phyloP scores from a whole-genome alignment of 1,140 invertebrate genomes.

The Pseudomyrmex gracilis region DNA sequence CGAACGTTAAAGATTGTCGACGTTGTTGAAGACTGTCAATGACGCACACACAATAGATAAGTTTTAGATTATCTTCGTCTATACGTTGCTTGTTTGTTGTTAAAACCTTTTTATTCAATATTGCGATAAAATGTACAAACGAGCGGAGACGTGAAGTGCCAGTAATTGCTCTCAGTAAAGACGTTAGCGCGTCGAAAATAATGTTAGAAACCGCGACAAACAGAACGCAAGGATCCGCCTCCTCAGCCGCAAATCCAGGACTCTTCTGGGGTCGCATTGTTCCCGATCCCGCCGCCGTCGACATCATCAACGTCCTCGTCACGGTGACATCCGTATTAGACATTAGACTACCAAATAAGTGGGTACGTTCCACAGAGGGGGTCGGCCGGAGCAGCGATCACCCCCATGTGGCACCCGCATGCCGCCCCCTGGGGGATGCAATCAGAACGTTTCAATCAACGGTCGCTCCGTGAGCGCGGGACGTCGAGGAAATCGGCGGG shows the following conservation, averaged over 20 bases:
- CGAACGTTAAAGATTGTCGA: background rate
- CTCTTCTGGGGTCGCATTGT: slow-evolving; percentile 56
- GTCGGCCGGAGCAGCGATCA: slow-evolving; percentile 60
- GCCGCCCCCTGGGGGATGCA: slow-evolving; percentile 83
- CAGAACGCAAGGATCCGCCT: slow-evolving; percentile 46
- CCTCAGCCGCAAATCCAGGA: slow-evolving; percentile 20
- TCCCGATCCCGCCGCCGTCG: slow-evolving; percentile 55
- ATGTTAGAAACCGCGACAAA: slow-evolving; percentile 33
- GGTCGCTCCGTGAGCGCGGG: slow-evolving; percentile 77
- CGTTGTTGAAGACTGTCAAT: background rate
- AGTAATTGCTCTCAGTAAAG: slow-evolving; percentile 39
- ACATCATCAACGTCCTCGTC: slow-evolving; percentile 71
- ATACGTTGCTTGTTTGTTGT: background rate
- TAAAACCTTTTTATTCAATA: background rate
- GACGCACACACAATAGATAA: background rate
- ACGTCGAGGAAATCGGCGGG: slow-evolving; percentile 66
- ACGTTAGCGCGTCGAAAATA: slow-evolving; percentile 49
- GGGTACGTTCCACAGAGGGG: slow-evolving; percentile 76
- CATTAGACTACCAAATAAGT: slow-evolving; percentile 86
- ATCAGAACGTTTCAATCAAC: slow-evolving; percentile 86
- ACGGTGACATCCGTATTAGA: slow-evolving; percentile 78
- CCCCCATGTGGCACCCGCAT: slow-evolving; percentile 81
- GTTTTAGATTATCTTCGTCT: background rate
- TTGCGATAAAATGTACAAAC: background rate
- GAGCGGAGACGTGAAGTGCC: slow-evolving; percentile 6